Base-by-base conservation (phyloP, 2,797 vertebrate genomes). In the Manis crassicaudata region DNA sequence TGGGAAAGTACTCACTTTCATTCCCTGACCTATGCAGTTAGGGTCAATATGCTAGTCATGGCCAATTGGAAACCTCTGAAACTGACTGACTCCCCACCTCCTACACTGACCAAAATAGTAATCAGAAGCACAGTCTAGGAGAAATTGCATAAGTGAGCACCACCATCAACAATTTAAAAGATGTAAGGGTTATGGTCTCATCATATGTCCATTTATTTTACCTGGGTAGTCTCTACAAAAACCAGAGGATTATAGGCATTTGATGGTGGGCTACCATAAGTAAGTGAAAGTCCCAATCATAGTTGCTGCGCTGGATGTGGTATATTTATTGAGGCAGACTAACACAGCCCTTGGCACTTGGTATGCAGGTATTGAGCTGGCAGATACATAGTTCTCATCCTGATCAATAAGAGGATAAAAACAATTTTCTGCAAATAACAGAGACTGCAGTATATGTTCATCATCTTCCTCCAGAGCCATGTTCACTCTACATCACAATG, bases 191-290 rank as follows among this genome's bases (percentile, higher is more conserved):
- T 35, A 80, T 79, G 32, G 27, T 63, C 13, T 80, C 7, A 76
- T 79, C 20, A 54, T 40, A 29, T 46, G 79, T 92, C 92, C 62
- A 75, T 83, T 83, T 92, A 62, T 81, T 92, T 84, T 76, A 73
- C 25, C 7, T 83, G 20, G 37, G n/a, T 82, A 29, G 11, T 40
- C 50, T 17, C 58, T 65, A 29, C 7, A 54, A 65, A 79, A 82
- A 29, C 9, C 54, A 81, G 21, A 25, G 29, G 32, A 84, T 65
- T 81, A 40, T 7, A 86, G 35, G 65, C 32, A 70, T 67, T 54
- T 65, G 37, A 32, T 60, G 25, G 43, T 46, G 32, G 40, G 37
- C 37, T n/a, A 46, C 27, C 25, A 40, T 40, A 68, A 70, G 6
- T 1, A 75, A 90, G 54, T n/a, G 25, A 11, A n/a, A 54, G 14